Conservation (phyloP, 2,797 vertebrate genomes). For the Enteromius afrohamiltoni region DNA sequence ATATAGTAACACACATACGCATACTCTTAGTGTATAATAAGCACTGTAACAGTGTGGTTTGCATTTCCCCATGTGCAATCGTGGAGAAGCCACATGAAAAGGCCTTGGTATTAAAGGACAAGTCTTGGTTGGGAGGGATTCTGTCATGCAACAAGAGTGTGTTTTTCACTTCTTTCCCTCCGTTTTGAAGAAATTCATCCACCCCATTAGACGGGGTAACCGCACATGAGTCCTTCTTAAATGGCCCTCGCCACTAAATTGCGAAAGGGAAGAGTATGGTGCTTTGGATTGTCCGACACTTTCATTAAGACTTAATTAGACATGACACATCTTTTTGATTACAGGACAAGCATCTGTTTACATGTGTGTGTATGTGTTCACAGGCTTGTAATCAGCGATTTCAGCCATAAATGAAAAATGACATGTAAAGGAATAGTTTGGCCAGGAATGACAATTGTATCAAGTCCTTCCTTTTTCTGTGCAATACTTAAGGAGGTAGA, state of each 20-base stretch:
- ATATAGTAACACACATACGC: conserved; percentile 59
- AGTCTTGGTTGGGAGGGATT: conserved; percentile 84
- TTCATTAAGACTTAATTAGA: conserved; percentile 81
- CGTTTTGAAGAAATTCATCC: conserved; percentile 70
- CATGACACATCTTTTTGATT: conserved; percentile 47
- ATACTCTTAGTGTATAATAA: conserved; percentile 78
- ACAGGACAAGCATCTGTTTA: conserved; percentile 44
- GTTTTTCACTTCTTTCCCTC: conserved; percentile 75
- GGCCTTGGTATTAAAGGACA: conserved; percentile 85
- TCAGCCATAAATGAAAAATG: conserved; percentile 14
- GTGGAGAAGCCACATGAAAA: conserved; percentile 83
- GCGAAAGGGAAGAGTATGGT: conserved; percentile 69
- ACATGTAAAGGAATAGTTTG: conserved; percentile 17
- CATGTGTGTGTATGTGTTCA: conserved; percentile 39
- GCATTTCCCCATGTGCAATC: conserved; percentile 80
- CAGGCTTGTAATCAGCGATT: conserved; percentile 34
- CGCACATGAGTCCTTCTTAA: conserved; percentile 71
- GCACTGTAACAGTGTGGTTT: conserved; percentile 79
- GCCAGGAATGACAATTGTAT: background rate
- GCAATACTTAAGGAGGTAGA: background rate
- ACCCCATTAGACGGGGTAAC: conserved; percentile 61
- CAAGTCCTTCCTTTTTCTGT: background rate
- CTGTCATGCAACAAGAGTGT: conserved; percentile 84
- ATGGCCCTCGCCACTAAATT: conserved; percentile 76
- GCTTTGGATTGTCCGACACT: conserved; percentile 73